Conservation (phyloP, 2,797 vertebrate genomes). For the Alectoris magna region DNA sequence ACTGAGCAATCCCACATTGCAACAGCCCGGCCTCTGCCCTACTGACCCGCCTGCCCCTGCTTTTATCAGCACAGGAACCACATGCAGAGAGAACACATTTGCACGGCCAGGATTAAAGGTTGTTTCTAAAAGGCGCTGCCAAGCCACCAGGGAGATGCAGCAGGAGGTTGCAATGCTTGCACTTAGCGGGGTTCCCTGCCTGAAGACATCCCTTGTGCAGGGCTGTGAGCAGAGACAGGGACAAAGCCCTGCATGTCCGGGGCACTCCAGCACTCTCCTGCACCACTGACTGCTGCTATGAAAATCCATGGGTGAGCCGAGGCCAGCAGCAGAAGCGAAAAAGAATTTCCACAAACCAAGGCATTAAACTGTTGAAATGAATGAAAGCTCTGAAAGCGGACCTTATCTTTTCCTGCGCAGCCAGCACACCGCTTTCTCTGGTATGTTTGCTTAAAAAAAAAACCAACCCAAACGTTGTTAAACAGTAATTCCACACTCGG, state of each 20-base stretch:
- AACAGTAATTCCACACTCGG: background rate
- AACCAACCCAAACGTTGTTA: background rate
- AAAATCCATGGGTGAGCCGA: background rate
- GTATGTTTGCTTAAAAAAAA: background rate
- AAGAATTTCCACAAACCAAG: background rate
- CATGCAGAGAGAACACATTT: background rate
- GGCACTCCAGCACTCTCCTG: background rate
- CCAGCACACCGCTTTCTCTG: background rate
- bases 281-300: background rate
- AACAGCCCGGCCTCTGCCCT: rapidly evolving
- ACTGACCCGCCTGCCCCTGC: rapidly evolving
- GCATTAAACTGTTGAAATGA: background rate
- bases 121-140: background rate
- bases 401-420: background rate
- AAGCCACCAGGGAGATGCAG: background rate
- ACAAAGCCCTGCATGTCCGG: rapidly evolving
- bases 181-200: background rate
- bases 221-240: background rate
- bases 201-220: rapidly evolving
- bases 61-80: background rate
- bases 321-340: background rate
- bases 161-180: background rate
- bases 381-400: background rate
- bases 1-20: rapidly evolving
- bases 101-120: background rate